Evolutionary conservation across 2,113 vertebrate genomes (phyloP), one percentile per base, ranked within the genome.

Genomic region (Saccopteryx bilineata): DNA sequence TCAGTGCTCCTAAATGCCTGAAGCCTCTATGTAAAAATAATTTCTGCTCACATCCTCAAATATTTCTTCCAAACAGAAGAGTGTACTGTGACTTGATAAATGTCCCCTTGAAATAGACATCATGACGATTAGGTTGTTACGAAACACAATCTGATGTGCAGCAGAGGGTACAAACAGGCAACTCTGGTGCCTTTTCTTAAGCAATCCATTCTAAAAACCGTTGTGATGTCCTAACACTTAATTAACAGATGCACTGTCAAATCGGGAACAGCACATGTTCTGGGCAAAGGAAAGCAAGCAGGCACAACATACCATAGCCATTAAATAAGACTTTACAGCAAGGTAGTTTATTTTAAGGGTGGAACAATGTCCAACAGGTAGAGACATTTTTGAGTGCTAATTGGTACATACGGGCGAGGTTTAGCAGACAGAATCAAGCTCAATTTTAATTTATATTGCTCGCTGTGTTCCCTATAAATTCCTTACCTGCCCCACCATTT

Each of bases 11-110:
- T 86, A 95, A 96, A 92, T 81, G 96, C 97, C 97, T 93, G 96
- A 90, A 97, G 96, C 94, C 95, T 96, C 96, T 93, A 96, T 96
- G 96, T 96, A 97, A 96, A 97, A 97, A 97, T 96, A 95, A 97
- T 97, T 97, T 97, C 96, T 96, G 95, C 80, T 96, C 97, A 96
- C 92, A 96, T 91, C 89, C 95, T 97, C 94, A 91, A 93, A 92
- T 97, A 96, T 93, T 94, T 97, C 93, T 96, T 96, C 96, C 95
- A 76, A 98, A 93, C 90, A 94, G 93, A 96, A 96, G 80, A 83
- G 94, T 95, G 84, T 91, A 92, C 91, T 92, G 84, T 79, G 86
- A 94, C 94, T 92, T 88, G 92, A 94, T 95, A 95, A 93, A 96
- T 95, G 94, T 97, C 87, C 89, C 95, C 94, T 95, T 93, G 96